Conservation (phyloP, 2,797 vertebrate genomes). For the Acrossocheilus wenchowensis region DNA sequence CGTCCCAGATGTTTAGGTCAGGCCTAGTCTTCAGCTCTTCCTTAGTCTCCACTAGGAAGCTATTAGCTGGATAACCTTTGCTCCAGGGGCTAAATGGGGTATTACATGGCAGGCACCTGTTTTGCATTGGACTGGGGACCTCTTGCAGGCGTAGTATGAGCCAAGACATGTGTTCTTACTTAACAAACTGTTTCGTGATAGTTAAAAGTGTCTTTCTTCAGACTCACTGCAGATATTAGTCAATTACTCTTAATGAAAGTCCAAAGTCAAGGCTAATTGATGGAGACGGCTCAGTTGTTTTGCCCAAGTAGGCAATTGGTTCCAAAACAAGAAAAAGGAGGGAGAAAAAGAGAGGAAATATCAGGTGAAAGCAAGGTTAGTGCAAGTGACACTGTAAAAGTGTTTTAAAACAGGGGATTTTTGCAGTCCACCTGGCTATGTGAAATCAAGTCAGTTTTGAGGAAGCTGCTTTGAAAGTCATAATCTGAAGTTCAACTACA, state of each 20-base stretch:
- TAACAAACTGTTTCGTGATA: constrained; percentile 89
- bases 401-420: constrained; percentile 11
- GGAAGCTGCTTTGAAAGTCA: background rate
- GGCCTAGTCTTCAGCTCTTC: constrained; percentile 82
- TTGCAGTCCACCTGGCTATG: constrained; percentile 16
- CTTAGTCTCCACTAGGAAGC: constrained; percentile 89
- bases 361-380: constrained; percentile 17
- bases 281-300: constrained; percentile 75
- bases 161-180: constrained; percentile 88
- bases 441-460: constrained; percentile 13
- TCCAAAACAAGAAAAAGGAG: constrained; percentile 45
- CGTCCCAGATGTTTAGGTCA: constrained; percentile 89
- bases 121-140: constrained; percentile 91
- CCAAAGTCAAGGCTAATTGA: constrained; percentile 81
- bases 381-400: constrained; percentile 1
- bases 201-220: constrained; percentile 93
- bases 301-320: constrained; percentile 69
- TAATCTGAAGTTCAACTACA: background rate
- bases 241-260: constrained; percentile 84
- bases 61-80: constrained; percentile 98
- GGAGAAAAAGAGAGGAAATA: constrained; percentile 23
- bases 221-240: constrained; percentile 84
- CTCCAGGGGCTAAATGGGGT: constrained; percentile 91
- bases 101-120: constrained; percentile 97
- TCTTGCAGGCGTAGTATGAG: constrained; percentile 85